A percentile compares a stretch with the other conserved stretches of the same genome.
phyloP scores from a whole-genome alignment of 2,113 vertebrate genomes.

The Spilogale gracilis region DNA sequence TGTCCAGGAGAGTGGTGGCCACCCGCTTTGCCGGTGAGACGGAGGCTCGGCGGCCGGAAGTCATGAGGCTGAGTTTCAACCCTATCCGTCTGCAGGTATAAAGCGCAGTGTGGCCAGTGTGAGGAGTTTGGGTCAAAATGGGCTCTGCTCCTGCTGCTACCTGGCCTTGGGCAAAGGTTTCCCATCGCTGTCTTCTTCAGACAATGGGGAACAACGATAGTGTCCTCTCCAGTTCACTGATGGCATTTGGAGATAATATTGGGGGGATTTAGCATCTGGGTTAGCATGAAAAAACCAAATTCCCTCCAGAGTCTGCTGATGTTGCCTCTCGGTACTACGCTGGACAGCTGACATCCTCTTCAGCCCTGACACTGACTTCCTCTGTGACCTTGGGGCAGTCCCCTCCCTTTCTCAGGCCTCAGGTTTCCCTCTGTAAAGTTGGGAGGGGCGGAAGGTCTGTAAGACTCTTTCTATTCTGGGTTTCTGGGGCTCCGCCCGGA shows the following conservation, averaged over 20 bases:
- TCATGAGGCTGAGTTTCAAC: neutral
- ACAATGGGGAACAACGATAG: too few relatives aligned
- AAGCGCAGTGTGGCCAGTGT: rapidly evolving
- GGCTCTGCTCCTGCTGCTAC: neutral
- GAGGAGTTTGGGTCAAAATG: neutral
- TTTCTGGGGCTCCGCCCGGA: neutral
- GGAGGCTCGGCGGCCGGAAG: rapidly evolving
- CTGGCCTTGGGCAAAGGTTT: neutral
- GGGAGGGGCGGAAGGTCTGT: neutral
- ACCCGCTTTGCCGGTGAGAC: neutral
- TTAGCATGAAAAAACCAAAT: neutral
- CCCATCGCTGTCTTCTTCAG: neutral
- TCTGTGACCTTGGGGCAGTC: neutral
- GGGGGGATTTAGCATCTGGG: neutral
- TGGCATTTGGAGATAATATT: neutral
- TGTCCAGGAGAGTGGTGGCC: neutral
- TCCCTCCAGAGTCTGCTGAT: neutral
- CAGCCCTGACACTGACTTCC: neutral
- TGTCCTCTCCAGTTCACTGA: neutral
- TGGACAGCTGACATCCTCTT: neutral
- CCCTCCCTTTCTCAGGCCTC: neutral
- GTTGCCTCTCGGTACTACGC: neutral
- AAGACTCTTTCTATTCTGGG: neutral
- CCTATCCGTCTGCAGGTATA: rapidly evolving
- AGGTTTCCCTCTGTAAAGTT: neutral